Evolutionary conservation across 53 echinoderm and acorn worm species (phyloP).

Genomic region (Temnopleurus reevesii): DNA sequence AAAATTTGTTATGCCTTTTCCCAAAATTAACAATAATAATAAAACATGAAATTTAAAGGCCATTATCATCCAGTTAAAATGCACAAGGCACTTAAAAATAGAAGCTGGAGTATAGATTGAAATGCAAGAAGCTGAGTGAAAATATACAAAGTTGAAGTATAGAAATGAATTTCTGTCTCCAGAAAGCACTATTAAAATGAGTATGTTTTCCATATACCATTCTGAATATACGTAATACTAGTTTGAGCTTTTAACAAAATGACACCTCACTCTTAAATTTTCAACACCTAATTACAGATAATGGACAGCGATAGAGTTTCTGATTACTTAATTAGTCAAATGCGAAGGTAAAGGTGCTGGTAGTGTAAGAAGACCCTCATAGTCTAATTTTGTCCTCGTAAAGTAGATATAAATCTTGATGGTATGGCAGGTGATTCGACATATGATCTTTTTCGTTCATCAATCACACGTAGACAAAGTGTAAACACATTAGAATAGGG

Average conservation of each 20-base stretch:
- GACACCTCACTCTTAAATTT: not conserved
- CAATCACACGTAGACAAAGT: not conserved
- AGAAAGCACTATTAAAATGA: no score
- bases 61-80: no score
- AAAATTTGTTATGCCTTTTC: no score
- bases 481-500: constrained; percentile 10
- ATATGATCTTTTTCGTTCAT: not conserved
- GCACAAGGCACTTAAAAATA: no score
- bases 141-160: no score
- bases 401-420: constrained; percentile 3
- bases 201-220: no score
- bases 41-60: no score
- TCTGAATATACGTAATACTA: not conserved
- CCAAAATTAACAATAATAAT: no score
- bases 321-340: constrained; percentile 20
- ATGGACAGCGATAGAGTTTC: constrained; percentile 11
- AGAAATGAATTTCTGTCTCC: no score
- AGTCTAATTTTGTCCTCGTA: constrained; percentile 3
- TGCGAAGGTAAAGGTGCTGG: not conserved
- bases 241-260: not conserved
- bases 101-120: no score
- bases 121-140: no score
- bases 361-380: not conserved
- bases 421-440: not conserved
- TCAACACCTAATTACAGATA: not conserved